Evolutionary conservation across 2,888 invertebrate genomes (phyloP).

Genomic region (Embidobia sp.): DNA sequence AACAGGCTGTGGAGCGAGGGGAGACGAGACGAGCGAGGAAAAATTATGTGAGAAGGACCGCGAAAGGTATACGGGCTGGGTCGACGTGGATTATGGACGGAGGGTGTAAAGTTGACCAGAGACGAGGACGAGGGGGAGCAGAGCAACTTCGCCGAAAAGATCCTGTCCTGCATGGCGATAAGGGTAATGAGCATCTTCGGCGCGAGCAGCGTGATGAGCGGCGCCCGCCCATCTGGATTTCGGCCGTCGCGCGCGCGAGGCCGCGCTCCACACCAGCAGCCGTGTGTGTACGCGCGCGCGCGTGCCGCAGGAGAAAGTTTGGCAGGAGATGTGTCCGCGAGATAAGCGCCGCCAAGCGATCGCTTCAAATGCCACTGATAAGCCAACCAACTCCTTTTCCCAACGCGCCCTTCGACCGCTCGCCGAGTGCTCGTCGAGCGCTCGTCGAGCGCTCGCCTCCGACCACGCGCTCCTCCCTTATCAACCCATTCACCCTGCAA

Average conservation of each 20-base stretch:
- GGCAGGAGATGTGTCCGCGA: slow-evolving; percentile 81
- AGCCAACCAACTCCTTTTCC: slow-evolving; percentile 67
- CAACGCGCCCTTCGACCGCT: too few relatives aligned
- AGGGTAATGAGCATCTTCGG: slow-evolving; percentile 68
- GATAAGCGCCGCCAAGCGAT: slow-evolving; percentile 77
- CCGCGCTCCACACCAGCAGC: neutral
- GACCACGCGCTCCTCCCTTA: neutral
- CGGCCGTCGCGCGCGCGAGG: neutral
- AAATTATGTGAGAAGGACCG: too few relatives aligned
- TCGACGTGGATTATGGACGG: too few relatives aligned
- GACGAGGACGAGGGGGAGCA: slow-evolving; percentile 88
- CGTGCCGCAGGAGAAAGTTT: slow-evolving; percentile 79
- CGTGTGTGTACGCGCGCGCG: slow-evolving; percentile 63
- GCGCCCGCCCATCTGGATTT: slow-evolving; percentile 33
- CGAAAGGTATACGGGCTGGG: too few relatives aligned
- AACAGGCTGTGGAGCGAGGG: too few relatives aligned
- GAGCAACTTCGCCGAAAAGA: slow-evolving; percentile 87
- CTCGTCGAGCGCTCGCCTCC: too few relatives aligned
- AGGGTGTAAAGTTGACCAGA: too few relatives aligned
- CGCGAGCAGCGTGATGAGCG: too few relatives aligned
- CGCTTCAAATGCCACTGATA: slow-evolving; percentile 81
- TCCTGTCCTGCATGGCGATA: slow-evolving; percentile 78
- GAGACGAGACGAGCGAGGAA: too few relatives aligned
- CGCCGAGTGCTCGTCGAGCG: too few relatives aligned
- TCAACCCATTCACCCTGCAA: too few relatives aligned